A percentile compares a stretch with the other conserved stretches of the same genome.
phyloP scores from a whole-genome alignment of 2,113 vertebrate genomes.

The Neolamprologus kungweensis region DNA sequence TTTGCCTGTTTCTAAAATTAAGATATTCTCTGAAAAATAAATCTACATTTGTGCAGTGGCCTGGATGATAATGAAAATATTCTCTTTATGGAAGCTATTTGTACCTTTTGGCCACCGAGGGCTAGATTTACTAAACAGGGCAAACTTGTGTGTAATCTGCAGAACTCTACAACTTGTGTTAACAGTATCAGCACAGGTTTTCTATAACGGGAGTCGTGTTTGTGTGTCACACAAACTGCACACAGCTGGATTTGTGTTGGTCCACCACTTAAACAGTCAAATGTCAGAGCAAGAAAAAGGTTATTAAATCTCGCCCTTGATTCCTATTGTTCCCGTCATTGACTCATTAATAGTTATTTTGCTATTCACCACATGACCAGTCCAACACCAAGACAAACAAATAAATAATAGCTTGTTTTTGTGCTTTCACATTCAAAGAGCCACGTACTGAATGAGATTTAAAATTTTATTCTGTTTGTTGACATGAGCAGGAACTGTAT shows the following conservation, averaged over 20 bases:
- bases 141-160: rapidly evolving
- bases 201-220: not conserved
- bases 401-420: not conserved
- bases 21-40: rapidly evolving
- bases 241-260: not conserved
- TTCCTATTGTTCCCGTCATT: not conserved
- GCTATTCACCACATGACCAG: not conserved
- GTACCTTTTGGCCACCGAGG: not conserved
- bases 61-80: not conserved
- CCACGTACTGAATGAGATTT: not conserved
- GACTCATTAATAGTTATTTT: not conserved
- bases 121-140: not conserved
- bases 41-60: not conserved
- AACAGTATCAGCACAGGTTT: not conserved
- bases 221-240: not conserved
- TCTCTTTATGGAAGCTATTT: not conserved
- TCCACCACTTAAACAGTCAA: not conserved
- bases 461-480: not conserved
- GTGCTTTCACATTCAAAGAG: not conserved
- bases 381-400: not conserved
- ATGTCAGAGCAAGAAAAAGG: not conserved
- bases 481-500: not conserved
- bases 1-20: not conserved
- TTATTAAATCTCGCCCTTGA: not conserved
- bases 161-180: not conserved